phyloP scores from a whole-genome alignment of 2,113 vertebrate species.

The Gobio gobio region DNA sequence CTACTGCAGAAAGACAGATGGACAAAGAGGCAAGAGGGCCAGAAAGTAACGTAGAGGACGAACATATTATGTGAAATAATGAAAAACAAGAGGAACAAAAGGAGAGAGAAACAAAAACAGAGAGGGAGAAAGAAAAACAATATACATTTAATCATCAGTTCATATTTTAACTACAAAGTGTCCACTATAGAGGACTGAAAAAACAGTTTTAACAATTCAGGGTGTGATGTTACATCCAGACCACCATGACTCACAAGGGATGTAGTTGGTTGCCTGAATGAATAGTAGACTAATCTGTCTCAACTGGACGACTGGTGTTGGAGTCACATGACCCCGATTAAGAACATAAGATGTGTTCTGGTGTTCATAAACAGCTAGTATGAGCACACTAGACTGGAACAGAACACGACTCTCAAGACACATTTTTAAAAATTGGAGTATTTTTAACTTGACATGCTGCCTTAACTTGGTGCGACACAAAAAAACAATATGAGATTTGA shows the following conservation, averaged over 20 bases:
- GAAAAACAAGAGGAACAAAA: conserved; percentile 1
- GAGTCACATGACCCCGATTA: background rate
- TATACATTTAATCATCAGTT: conserved; percentile 20
- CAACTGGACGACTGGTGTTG: background rate
- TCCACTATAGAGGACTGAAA: background rate
- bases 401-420: background rate
- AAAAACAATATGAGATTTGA: background rate
- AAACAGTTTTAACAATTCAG: background rate
- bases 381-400: background rate
- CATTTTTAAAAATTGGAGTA: background rate
- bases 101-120: conserved; percentile 46
- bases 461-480: background rate
- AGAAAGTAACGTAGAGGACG: background rate
- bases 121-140: conserved; percentile 7
- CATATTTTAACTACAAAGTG: background rate
- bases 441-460: background rate
- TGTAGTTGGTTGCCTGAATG: background rate
- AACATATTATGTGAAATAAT: background rate
- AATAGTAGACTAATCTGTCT: background rate
- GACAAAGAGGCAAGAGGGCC: conserved; percentile 7
- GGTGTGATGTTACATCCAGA: background rate
- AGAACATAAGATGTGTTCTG: background rate
- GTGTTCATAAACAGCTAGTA: background rate
- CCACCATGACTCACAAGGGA: background rate
- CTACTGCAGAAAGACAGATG: conserved; percentile 33